Conservation (phyloP, 1,140 invertebrate species). For the Tachypleus tridentatus region DNA sequence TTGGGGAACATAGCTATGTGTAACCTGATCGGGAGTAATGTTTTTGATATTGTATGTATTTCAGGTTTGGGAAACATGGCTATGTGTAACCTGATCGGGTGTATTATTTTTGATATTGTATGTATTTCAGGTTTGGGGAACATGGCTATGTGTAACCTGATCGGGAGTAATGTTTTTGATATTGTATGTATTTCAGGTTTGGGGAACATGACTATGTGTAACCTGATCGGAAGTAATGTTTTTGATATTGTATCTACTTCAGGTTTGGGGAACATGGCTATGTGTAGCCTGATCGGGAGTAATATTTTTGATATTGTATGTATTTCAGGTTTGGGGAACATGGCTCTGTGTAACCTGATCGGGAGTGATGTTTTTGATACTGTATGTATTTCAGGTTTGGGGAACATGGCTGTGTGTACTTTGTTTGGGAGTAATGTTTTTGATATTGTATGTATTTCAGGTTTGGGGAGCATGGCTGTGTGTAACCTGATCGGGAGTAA, state of each 20-base stretch:
- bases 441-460: conserved; percentile 48
- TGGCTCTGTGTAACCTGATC: no score
- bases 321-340: no score
- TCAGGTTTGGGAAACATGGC: no score
- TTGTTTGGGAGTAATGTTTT: conserved; percentile 70
- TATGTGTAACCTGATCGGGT: no score
- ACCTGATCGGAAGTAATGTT: conserved; percentile 69
- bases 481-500: no score
- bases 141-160: no score
- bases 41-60: conserved; percentile 59
- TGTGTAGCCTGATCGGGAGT: no score
- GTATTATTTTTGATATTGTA: no score
- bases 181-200: conserved; percentile 10
- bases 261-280: no score
- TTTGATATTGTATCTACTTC: conserved; percentile 55
- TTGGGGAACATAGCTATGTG: conserved; percentile 59
- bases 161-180: background rate
- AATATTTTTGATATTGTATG: no score
- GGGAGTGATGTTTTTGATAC: background rate
- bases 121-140: no score
- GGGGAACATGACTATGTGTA: conserved; percentile 63
- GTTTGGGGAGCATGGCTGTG: no score
- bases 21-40: conserved; percentile 70
- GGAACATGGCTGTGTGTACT: conserved; percentile 64
- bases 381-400: conserved; percentile 21